A percentile compares a stretch with the other conserved stretches of the same genome.
phyloP scores from a whole-genome alignment of 2,113 vertebrate species.

The Aramus guarauna region DNA sequence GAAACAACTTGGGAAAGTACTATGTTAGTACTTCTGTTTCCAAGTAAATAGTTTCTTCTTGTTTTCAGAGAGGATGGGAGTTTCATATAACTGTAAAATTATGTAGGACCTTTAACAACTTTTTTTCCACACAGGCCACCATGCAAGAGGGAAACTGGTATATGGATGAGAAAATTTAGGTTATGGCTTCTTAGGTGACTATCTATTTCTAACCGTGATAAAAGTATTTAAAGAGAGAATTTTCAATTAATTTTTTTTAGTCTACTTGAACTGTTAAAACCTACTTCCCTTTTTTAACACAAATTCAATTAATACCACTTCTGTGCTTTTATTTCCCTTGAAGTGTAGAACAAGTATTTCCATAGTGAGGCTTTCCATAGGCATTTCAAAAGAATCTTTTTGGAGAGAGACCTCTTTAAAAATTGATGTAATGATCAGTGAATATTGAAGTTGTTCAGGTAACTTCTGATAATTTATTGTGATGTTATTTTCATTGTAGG shows the following conservation, averaged over 20 bases:
- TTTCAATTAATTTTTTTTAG: not conserved
- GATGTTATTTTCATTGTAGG: not conserved
- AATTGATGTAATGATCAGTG: not conserved
- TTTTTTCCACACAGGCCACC: not conserved
- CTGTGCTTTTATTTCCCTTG: not conserved
- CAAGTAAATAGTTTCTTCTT: not conserved
- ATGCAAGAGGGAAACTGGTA: not conserved
- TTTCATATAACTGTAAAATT: not conserved
- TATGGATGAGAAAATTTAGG: not conserved
- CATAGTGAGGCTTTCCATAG: not conserved
- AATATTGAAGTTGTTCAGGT: not conserved
- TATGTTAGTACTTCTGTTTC: not conserved
- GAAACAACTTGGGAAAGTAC: not conserved
- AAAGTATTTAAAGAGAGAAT: not conserved
- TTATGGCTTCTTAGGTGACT: not conserved
- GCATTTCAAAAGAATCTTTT: not conserved
- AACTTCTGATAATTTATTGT: not conserved
- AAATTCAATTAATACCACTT: not conserved
- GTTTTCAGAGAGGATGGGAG: not conserved
- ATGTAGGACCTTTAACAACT: not conserved
- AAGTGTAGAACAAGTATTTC: not conserved
- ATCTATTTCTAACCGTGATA: not conserved
- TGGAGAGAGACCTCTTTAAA: not conserved
- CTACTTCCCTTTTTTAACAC: not conserved
- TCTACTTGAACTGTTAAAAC: not conserved